phyloP scores from a whole-genome alignment of 2,888 invertebrate species.

The Iselma pallidipennis region DNA sequence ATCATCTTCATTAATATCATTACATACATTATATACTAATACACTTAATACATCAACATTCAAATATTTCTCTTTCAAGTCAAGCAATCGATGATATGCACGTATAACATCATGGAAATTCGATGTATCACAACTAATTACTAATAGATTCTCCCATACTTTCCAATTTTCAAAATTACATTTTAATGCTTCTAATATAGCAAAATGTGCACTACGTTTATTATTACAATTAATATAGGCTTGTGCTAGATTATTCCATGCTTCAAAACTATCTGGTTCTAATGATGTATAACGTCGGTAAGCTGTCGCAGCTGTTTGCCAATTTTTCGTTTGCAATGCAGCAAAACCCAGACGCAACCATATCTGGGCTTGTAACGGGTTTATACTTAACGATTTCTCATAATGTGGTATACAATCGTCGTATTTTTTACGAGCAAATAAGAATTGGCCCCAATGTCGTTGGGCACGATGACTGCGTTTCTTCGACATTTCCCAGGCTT shows the following conservation, averaged over 20 bases:
- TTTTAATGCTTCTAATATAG: slow-evolving; percentile 85
- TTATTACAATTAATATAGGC: slow-evolving; percentile 87
- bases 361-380: slow-evolving; percentile 83
- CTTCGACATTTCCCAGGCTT: slow-evolving; percentile 89
- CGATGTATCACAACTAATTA: slow-evolving; percentile 84
- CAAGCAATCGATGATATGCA: slow-evolving; percentile 83
- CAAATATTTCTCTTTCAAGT: slow-evolving; percentile 78
- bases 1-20: slow-evolving; percentile 62
- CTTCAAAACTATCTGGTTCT: slow-evolving; percentile 90
- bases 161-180: slow-evolving; percentile 95
- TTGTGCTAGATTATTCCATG: slow-evolving; percentile 97
- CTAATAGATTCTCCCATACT: slow-evolving; percentile 93
- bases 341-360: slow-evolving; percentile 89
- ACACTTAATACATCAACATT: slow-evolving; percentile 77
- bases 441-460: slow-evolving; percentile 83
- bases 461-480: slow-evolving; percentile 82
- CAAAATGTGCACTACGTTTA: slow-evolving; percentile 81
- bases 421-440: slow-evolving; percentile 76
- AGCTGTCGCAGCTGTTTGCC: slow-evolving; percentile 81
- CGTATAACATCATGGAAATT: slow-evolving; percentile 84
- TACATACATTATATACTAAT: slow-evolving; percentile 70
- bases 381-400: slow-evolving; percentile 80
- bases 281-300: slow-evolving; percentile 85
- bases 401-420: slow-evolving; percentile 79
- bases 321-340: slow-evolving; percentile 75